Base-by-base conservation (phyloP, 2,888 invertebrate genomes). In the Volucella inflata region DNA sequence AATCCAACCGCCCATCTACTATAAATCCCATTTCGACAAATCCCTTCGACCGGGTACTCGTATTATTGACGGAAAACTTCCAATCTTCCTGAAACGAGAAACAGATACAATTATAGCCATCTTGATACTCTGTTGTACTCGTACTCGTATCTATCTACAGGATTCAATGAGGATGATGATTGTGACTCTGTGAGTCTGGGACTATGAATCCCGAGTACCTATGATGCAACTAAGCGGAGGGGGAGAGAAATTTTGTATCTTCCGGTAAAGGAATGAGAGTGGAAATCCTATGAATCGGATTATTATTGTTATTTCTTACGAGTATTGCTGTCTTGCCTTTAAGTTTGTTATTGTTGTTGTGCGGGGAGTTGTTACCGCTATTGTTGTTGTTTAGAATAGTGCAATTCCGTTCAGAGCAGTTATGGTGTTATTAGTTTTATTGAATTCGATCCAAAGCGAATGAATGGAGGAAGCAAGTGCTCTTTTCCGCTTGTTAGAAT, bases 401-500 rank as follows among this genome's bases (percentile, higher is more conserved):
- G 51, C 67, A 80, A 60, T 51, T 67, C 53, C 68, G 50, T 57
- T 42, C 38, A 14, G 51, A 71, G 14, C 50, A 70, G 38, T 81
- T 75, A 53, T 80, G 65, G 71, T 76, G 59, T 87, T 82, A 68
- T 79, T 87, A 80, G 80, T 83, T 80, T 81, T 81, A 81, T 85
- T 81, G 85, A 81, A 76, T 85, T 75, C 59, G 51, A 42, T 79
- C 53, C 74, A 79, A 77, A 30, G 6, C 30, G 21, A 21, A 21
- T 21, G 21, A 21, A 21, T 21, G 21, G 4, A 82, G 71, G 77
- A 70, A 77, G 82, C 48, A 75, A 88, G 87, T 87, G 87, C 75
- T 87, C 83, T 88, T 87, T 88, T 88, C 88, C 87, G 87, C 87
- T 88, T 87, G 87, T 88, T 88, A 87, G 85, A 87, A 87, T 88